Conservation (phyloP, 2,797 vertebrate species). For the Enteromius paludinosus region DNA sequence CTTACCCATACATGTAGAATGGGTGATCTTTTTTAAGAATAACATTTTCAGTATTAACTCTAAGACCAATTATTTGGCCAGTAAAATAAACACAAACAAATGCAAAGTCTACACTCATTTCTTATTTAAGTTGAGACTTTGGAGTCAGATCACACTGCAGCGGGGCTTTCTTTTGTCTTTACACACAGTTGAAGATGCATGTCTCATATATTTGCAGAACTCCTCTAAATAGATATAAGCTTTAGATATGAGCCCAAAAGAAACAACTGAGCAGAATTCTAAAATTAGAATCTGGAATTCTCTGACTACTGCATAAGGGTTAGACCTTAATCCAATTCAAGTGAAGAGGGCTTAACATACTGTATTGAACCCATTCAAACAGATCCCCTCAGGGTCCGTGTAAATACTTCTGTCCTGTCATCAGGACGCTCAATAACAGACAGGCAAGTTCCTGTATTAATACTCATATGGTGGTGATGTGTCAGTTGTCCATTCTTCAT, state of each 20-base stretch:
- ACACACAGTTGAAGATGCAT: neutral
- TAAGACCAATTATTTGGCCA: neutral
- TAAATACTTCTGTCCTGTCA: neutral
- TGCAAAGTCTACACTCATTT: neutral
- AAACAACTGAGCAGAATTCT: constrained; percentile 2
- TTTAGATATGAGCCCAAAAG: neutral
- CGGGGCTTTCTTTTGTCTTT: neutral
- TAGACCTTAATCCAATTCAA: constrained; percentile 54
- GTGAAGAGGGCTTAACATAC: constrained; percentile 7
- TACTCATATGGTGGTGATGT: constrained; percentile 31
- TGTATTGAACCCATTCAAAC: constrained; percentile 18
- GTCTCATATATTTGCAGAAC: neutral
- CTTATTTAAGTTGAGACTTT: neutral
- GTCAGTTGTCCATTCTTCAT: constrained; percentile 34
- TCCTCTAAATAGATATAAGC: neutral
- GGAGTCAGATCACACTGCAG: neutral
- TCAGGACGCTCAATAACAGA: neutral
- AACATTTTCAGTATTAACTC: neutral
- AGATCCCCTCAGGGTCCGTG: neutral
- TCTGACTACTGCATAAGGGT: constrained; percentile 1
- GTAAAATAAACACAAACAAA: neutral
- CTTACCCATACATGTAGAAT: neutral
- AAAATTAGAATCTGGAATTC: constrained; percentile 9
- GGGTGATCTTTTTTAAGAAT: too few species aligned
- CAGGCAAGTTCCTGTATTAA: neutral